Evolutionary conservation across 1,140 invertebrate genomes (phyloP).

Genomic region (Panulirus ornatus): DNA sequence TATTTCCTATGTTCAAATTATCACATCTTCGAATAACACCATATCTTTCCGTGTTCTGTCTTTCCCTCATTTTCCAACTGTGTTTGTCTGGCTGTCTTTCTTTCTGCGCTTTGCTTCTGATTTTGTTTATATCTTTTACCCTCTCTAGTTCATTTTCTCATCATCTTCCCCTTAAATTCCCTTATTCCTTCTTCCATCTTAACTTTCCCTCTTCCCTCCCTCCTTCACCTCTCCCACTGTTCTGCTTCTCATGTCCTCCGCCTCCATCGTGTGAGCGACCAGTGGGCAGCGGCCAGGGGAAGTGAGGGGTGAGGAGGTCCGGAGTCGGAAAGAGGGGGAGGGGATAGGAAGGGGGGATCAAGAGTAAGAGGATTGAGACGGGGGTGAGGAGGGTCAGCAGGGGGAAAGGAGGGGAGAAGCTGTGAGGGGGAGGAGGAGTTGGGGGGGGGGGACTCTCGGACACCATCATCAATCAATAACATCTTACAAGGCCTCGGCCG

Average conservation of each 20-base stretch:
- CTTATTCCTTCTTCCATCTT: too few species aligned
- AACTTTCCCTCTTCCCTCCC: neutral
- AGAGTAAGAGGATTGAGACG: too few species aligned
- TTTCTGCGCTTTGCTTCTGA: neutral
- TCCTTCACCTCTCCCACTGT: neutral
- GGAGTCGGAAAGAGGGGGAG: neutral
- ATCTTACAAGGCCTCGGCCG: slow-evolving; percentile 58
- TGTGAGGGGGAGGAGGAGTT: neutral
- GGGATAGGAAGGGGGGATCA: neutral
- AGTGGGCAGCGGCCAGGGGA: neutral
- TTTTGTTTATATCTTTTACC: neutral
- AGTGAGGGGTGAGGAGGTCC: neutral
- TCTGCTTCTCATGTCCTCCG: neutral
- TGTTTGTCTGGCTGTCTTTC: neutral
- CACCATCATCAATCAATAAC: slow-evolving; percentile 70
- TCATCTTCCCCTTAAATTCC: neutral
- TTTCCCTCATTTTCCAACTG: neutral
- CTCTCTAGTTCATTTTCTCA: neutral
- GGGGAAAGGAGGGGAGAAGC: neutral
- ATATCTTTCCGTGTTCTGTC: neutral
- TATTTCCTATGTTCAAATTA: too few species aligned
- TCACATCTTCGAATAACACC: too few species aligned
- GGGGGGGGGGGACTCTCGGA: slow-evolving; percentile 40
- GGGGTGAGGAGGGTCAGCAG: neutral
- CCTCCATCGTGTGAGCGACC: neutral